Conservation (phyloP, 2,888 invertebrate species). For the Acanthosepion lycidas region DNA sequence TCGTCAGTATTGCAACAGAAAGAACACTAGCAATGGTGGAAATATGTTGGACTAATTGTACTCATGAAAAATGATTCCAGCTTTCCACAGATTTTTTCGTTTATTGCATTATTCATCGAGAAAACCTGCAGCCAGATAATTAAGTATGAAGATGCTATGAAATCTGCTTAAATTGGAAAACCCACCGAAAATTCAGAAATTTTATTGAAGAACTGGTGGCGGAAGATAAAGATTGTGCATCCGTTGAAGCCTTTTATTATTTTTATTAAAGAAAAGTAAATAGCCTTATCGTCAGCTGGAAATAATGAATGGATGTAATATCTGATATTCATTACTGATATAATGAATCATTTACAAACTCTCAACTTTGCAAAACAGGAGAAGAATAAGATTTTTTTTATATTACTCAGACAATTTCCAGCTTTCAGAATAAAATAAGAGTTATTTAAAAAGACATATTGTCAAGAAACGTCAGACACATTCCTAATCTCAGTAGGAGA, state of each 20-base stretch:
- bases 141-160: not conserved
- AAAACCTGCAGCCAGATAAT: not conserved
- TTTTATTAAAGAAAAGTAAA: too few relatives aligned
- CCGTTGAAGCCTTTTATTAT: too few relatives aligned
- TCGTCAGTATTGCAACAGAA: not conserved
- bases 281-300: not conserved
- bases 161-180: not conserved
- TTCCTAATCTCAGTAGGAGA: too few relatives aligned
- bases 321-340: not conserved
- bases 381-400: not conserved
- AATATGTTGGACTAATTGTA: too few relatives aligned
- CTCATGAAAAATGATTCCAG: too few relatives aligned
- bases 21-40: too few relatives aligned
- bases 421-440: constrained; percentile 8
- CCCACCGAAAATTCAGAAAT: not conserved
- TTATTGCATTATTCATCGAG: too few relatives aligned
- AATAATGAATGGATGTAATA: not conserved
- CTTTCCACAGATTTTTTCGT: too few relatives aligned
- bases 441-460: not conserved
- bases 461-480: too few relatives aligned
- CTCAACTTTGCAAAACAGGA: not conserved
- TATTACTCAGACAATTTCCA: not conserved
- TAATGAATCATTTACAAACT: not conserved
- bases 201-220: not conserved
- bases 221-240: not conserved